Conservation (phyloP, 2,113 vertebrate genomes). For the Macrotus californicus region DNA sequence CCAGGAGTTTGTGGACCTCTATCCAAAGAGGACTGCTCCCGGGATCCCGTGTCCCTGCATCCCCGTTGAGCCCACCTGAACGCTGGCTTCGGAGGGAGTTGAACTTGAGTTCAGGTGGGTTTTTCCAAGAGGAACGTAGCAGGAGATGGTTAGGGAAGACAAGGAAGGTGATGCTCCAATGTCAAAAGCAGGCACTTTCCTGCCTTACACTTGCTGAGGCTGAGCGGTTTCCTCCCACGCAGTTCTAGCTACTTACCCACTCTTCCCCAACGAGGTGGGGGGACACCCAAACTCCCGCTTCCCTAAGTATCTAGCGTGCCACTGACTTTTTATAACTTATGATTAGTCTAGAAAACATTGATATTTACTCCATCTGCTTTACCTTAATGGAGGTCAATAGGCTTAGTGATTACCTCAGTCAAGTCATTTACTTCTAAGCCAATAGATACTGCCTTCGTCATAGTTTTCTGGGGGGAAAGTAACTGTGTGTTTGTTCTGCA, state of each 20-base stretch:
- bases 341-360: background rate
- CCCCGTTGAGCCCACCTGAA: background rate
- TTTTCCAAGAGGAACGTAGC: background rate
- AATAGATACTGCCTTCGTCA: constrained; percentile 68
- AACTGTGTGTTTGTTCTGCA: constrained; percentile 70
- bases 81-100: constrained; percentile 27
- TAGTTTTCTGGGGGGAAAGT: constrained; percentile 64
- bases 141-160: background rate
- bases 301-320: background rate
- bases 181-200: constrained; percentile 9
- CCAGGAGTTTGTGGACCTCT: background rate
- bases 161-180: background rate
- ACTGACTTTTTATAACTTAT: constrained; percentile 46
- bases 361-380: constrained; percentile 34
- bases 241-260: background rate
- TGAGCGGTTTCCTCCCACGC: background rate
- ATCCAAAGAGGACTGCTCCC: background rate
- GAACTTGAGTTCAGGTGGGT: constrained; percentile 63
- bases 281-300: background rate
- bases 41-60: background rate
- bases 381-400: constrained; percentile 38
- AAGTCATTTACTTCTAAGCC: constrained; percentile 64
- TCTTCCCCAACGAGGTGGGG: background rate
- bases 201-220: constrained; percentile 18
- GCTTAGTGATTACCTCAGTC: constrained; percentile 55